These are phyloP conservation scores for Triops longicaudatus DNA, from an alignment of 1,140 invertebrate genomes.

Conservation along the genomic window DNA sequence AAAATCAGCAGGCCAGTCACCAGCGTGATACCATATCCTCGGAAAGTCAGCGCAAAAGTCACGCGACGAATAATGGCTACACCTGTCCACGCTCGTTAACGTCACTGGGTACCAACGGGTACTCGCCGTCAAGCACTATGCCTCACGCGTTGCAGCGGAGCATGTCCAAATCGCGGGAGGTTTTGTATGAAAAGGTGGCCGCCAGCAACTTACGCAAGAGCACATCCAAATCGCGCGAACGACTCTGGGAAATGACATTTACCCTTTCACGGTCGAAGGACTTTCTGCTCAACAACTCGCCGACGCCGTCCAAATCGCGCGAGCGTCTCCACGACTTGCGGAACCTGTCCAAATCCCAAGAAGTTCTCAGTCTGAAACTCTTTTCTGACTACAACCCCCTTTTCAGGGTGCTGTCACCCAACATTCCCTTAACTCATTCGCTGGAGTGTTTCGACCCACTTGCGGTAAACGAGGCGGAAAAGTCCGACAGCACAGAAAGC, in stretches of 20 bases:
- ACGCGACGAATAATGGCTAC: background rate
- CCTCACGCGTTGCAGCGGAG: slow-evolving; percentile 33
- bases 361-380: slow-evolving; percentile 38
- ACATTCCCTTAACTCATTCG: slow-evolving; percentile 19
- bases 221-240: slow-evolving; percentile 41
- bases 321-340: slow-evolving; percentile 48
- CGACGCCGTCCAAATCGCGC: slow-evolving; percentile 36
- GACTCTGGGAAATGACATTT: slow-evolving; percentile 37
- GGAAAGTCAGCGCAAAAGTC: slow-evolving; percentile 26
- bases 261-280: slow-evolving; percentile 32
- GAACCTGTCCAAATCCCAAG: slow-evolving; percentile 48
- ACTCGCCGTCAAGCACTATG: slow-evolving; percentile 19
- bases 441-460: slow-evolving; percentile 21
- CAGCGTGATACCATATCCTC: slow-evolving; percentile 28
- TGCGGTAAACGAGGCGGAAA: background rate
- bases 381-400: slow-evolving; percentile 18
- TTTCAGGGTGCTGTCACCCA: background rate
- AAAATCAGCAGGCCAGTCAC: slow-evolving; percentile 24
- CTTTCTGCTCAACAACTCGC: slow-evolving; percentile 31
- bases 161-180: slow-evolving; percentile 40
- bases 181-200: slow-evolving; percentile 47
- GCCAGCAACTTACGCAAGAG: slow-evolving; percentile 38
- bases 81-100: slow-evolving; percentile 24
- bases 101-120: slow-evolving; percentile 23
- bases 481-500: background rate